Evolutionary conservation across 1,140 invertebrate species (phyloP).

Genomic region (Lepidurus couesii): DNA sequence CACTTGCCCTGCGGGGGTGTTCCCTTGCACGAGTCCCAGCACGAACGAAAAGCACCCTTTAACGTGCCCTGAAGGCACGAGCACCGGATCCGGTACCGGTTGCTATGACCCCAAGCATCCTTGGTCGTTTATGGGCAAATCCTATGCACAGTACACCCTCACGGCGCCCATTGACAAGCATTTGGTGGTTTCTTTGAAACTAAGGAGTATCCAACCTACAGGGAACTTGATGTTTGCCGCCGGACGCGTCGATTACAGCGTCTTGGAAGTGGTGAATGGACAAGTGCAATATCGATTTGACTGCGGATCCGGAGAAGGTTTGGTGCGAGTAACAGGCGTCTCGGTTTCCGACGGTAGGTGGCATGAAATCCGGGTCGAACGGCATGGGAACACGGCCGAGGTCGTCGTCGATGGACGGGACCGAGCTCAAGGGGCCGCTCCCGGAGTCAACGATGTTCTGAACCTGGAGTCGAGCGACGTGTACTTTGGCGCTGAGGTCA

Average conservation of each 20-base stretch:
- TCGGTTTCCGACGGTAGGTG: conserved; percentile 80
- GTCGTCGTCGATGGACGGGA: conserved; percentile 72
- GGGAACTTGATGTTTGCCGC: conserved; percentile 82
- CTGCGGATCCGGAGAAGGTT: conserved; percentile 83
- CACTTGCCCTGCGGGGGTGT: conserved; percentile 66
- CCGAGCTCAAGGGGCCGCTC: conserved; percentile 68
- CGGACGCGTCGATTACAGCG: conserved; percentile 80
- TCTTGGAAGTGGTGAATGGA: conserved; percentile 77
- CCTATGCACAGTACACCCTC: conserved; percentile 73
- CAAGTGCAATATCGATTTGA: conserved; percentile 82
- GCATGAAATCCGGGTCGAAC: conserved; percentile 77
- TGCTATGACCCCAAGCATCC: conserved; percentile 63
- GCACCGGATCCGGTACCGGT: conserved; percentile 57
- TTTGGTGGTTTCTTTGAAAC: conserved; percentile 67
- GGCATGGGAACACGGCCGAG: conserved; percentile 68
- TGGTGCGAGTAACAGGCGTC: conserved; percentile 64
- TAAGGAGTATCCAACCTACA: conserved; percentile 74
- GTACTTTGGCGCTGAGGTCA: conserved; percentile 77
- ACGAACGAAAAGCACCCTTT: conserved; percentile 36
- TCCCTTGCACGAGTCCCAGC: conserved; percentile 45
- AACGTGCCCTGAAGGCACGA: conserved; percentile 59
- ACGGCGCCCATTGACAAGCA: conserved; percentile 64
- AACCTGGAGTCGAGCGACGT: conserved; percentile 79
- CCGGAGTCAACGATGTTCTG: conserved; percentile 72
- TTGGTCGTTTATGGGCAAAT: conserved; percentile 75